phyloP scores from a whole-genome alignment of 2,797 vertebrate genomes.

The Phylloscopus collybita region DNA sequence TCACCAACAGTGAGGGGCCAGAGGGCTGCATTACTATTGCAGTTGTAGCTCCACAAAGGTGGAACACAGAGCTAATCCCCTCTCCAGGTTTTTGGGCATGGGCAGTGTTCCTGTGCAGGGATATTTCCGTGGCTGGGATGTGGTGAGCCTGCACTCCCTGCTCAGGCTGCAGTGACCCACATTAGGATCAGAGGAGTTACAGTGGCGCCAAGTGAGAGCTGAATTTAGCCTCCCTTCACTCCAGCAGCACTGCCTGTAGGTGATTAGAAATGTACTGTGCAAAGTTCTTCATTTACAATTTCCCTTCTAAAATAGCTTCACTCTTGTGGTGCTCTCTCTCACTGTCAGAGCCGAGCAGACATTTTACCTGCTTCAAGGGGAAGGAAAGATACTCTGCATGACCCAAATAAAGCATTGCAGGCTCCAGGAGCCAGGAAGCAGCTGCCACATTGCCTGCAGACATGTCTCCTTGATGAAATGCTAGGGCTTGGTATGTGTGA shows the following conservation, averaged over 20 bases:
- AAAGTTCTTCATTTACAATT: neutral
- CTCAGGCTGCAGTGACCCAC: neutral
- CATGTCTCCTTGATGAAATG: conserved; percentile 26
- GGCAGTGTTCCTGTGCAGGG: fast-evolving
- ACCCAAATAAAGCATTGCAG: conserved; percentile 43
- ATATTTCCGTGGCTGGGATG: neutral
- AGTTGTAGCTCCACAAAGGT: neutral
- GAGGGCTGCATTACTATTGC: neutral
- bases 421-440: conserved; percentile 36
- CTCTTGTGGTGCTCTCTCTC: neutral
- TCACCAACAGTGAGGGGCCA: neutral
- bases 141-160: neutral
- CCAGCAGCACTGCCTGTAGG: neutral
- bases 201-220: neutral
- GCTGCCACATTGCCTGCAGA: conserved; percentile 51
- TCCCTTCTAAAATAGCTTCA: neutral
- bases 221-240: neutral
- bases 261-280: neutral
- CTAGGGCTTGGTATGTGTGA: neutral
- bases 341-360: neutral
- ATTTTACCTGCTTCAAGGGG: conserved; percentile 52
- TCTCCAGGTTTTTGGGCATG: neutral
- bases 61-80: neutral
- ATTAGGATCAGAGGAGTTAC: neutral
- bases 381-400: neutral